phyloP scores from a whole-genome alignment of 2,113 vertebrate species.

The Micronycteris hirsuta region DNA sequence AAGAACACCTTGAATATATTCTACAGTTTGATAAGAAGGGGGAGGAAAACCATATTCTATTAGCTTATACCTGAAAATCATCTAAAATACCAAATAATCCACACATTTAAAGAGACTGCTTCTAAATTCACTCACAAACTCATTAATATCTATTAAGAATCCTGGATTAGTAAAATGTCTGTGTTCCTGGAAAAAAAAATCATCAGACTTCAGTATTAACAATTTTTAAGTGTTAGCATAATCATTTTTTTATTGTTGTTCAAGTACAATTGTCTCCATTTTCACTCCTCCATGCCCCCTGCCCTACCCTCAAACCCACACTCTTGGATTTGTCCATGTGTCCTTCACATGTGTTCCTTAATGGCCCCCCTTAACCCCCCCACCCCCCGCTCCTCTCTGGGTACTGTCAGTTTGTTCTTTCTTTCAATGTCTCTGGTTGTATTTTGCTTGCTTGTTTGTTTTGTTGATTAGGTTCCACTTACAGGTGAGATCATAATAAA shows the following conservation, averaged over 20 bases:
- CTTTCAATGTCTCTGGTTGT: too few relatives aligned
- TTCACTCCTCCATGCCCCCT: too few relatives aligned
- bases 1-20: neutral
- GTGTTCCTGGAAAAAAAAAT: constrained; percentile 2
- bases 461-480: too few relatives aligned
- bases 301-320: too few relatives aligned
- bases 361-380: too few relatives aligned
- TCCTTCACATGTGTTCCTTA: too few relatives aligned
- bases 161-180: neutral
- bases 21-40: neutral
- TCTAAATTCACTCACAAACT: neutral
- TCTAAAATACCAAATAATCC: neutral
- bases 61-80: neutral
- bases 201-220: neutral
- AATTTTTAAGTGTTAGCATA: neutral
- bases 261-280: too few relatives aligned
- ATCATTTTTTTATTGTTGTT: neutral
- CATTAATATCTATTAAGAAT: neutral
- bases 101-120: neutral
- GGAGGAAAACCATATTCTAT: neutral
- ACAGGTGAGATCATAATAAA: too few relatives aligned
- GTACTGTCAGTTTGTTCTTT: too few relatives aligned
- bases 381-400: too few relatives aligned
- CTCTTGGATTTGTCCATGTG: too few relatives aligned
- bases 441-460: too few relatives aligned